These are phyloP conservation scores for Pollachius pollachius DNA, from an alignment of 2,113 vertebrate genomes.

Conservation along the genomic window DNA sequence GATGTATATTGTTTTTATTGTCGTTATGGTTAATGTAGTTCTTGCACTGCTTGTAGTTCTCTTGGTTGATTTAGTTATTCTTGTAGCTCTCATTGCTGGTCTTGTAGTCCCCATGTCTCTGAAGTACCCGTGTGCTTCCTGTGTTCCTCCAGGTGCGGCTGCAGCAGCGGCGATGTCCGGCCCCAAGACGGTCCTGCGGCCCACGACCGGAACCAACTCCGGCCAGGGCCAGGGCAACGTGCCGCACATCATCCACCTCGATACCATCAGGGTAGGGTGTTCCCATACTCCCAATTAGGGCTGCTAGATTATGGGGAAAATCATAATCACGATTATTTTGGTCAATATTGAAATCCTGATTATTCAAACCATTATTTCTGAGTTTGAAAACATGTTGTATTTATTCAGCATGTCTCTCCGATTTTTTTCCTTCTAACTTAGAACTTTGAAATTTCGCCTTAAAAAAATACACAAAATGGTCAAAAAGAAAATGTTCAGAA, in stretches of 20 bases:
- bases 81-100: neutral
- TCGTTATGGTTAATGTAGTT: neutral
- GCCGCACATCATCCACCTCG: conserved; percentile 90
- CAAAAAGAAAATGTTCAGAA: no score
- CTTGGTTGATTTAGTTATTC: neutral
- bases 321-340: no score
- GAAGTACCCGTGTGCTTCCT: neutral
- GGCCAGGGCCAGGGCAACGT: conserved; percentile 86
- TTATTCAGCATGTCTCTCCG: no score
- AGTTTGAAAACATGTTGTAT: no score
- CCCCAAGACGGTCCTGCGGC: conserved; percentile 91
- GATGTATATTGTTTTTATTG: no score
- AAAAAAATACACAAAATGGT: no score
- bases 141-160: conserved; percentile 80
- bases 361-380: no score
- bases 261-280: conserved; percentile 84
- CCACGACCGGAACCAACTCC: conserved; percentile 82
- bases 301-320: no score
- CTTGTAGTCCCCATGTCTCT: neutral
- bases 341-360: no score
- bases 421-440: no score
- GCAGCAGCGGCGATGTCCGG: conserved; percentile 98
- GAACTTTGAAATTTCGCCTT: no score
- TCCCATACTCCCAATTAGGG: neutral
- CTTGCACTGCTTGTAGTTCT: neutral